Percentiles rank a stretch among this genome's conserved stretches.
Evolutionary conservation across 2,113 vertebrate species (phyloP).

Genomic region (Pterocles orientalis): DNA sequence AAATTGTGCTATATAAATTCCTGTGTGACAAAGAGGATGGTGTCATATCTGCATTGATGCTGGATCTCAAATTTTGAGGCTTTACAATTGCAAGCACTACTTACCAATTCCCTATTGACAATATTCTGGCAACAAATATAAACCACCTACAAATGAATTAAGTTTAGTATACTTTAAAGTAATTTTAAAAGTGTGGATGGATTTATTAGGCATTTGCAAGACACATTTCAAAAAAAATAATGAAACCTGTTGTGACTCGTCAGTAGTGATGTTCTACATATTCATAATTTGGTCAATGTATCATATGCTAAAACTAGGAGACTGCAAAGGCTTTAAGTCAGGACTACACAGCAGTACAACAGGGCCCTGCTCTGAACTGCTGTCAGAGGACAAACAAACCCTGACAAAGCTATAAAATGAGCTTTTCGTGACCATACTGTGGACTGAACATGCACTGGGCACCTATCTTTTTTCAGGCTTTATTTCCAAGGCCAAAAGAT

Average conservation of each 20-base stretch:
- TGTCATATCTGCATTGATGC: not conserved
- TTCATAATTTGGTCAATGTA: not conserved
- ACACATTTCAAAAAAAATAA: not conserved
- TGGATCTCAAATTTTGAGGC: not conserved
- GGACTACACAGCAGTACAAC: not conserved
- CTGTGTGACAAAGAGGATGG: not conserved
- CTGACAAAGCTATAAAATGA: not conserved
- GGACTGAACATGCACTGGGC: not conserved
- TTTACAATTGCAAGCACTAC: not conserved
- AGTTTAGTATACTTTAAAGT: not conserved
- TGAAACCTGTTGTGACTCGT: not conserved
- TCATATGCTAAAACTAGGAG: not conserved
- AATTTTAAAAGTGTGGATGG: not conserved
- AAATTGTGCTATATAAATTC: not conserved
- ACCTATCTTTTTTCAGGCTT: not conserved
- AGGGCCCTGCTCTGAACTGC: not conserved
- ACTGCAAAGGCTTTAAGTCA: not conserved
- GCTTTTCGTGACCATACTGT: not conserved
- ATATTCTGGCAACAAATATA: not conserved
- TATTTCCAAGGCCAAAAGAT: not conserved
- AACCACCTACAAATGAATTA: not conserved
- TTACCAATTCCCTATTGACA: not conserved
- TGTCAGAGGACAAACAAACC: not conserved
- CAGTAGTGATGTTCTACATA: not conserved
- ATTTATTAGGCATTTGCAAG: not conserved